These are phyloP conservation scores for Crotophaga sulcirostris DNA, from an alignment of 2,113 vertebrate genomes.

Conservation along the genomic window DNA sequence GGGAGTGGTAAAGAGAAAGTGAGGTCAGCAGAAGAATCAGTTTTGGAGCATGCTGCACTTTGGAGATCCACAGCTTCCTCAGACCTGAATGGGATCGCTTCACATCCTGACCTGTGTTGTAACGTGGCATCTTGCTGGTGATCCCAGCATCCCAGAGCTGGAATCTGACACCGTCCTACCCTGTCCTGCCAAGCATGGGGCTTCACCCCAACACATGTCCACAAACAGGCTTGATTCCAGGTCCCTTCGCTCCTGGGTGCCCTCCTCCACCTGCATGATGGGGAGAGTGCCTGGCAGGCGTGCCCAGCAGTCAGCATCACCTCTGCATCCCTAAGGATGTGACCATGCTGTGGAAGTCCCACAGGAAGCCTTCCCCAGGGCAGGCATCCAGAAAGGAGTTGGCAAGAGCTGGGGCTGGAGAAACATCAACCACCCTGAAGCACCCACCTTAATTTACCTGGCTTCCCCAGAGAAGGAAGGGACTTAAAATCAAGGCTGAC, in stretches of 20 bases:
- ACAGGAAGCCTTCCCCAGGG: accelerated
- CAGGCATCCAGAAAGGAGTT: not conserved
- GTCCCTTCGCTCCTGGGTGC: constrained; percentile 70
- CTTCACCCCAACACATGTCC: not conserved
- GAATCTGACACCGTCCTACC: constrained; percentile 18
- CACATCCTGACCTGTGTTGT: not conserved
- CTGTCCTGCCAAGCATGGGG: not conserved
- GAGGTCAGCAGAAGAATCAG: not conserved
- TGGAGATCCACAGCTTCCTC: not conserved
- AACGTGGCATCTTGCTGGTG: accelerated
- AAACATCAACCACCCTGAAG: not conserved
- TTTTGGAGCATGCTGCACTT: not conserved
- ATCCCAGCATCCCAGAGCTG: not conserved
- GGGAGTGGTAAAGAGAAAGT: not conserved
- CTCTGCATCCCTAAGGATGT: not conserved
- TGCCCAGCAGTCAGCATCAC: not conserved
- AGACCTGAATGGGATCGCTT: not conserved
- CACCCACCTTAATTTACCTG: constrained; percentile 12
- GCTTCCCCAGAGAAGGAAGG: constrained; percentile 62
- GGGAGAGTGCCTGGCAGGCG: not conserved
- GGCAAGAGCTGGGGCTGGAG: not conserved
- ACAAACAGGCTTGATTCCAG: constrained; percentile 74
- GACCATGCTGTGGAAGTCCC: not conserved
- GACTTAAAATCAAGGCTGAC: constrained; percentile 81
- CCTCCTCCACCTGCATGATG: not conserved